These are phyloP conservation scores for Nothoprocta perdicaria DNA, from an alignment of 2,113 vertebrate species.

Conservation along the genomic window DNA sequence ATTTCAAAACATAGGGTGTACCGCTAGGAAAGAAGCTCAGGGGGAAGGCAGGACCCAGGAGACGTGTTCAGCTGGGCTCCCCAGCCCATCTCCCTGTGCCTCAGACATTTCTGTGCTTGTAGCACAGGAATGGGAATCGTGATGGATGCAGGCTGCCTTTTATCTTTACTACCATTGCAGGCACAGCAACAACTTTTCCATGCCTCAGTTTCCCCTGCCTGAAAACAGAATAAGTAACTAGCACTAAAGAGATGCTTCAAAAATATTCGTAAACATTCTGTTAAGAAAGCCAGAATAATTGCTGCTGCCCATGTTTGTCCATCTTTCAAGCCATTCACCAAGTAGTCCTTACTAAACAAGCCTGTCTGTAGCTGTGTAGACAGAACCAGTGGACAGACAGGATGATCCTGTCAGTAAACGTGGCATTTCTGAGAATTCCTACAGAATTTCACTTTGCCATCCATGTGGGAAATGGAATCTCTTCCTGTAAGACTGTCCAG, in stretches of 20 bases:
- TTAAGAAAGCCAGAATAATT: background rate
- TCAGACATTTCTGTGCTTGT: background rate
- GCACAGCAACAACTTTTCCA: background rate
- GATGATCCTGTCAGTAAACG: background rate
- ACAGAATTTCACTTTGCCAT: background rate
- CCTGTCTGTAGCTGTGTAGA: background rate
- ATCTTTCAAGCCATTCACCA: background rate
- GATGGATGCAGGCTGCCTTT: background rate
- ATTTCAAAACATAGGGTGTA: background rate
- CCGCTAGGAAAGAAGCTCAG: background rate
- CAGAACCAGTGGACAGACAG: rapidly evolving
- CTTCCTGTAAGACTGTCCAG: background rate
- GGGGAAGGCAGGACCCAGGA: background rate
- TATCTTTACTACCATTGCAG: background rate
- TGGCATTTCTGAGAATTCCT: background rate
- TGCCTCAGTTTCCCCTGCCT: background rate
- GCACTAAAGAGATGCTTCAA: background rate
- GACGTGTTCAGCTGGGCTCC: background rate
- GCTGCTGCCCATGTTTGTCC: background rate
- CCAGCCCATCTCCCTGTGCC: background rate
- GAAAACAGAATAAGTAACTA: background rate
- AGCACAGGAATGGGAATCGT: background rate
- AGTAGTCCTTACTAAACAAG: background rate
- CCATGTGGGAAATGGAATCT: background rate
- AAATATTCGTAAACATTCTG: background rate